Base-by-base conservation (phyloP, 2,888 invertebrate species). In the Dolichopus griseipennis region DNA sequence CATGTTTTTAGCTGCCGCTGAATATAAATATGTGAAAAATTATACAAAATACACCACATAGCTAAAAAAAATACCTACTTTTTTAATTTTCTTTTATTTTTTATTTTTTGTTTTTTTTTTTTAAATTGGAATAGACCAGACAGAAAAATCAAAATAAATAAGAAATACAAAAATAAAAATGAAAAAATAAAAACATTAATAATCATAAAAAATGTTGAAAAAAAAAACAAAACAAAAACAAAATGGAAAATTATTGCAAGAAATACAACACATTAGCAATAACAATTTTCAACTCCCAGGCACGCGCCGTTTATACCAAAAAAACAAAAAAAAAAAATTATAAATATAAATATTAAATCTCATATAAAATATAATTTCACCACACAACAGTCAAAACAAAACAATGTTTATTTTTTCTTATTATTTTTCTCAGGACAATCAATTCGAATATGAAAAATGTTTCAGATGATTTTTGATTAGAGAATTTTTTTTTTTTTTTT, bases 361-460 rank as follows among this genome's bases (percentile, higher is more conserved):
- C 41, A 41, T 12, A 41, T 12, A 41, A 41, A 41, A 41, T 18
- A 52, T 6, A 52, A 18, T 52, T 52, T 52, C 52, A 52, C 52
- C 52, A 52, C 18, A 52, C 52, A 12, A 52, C 52, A 52, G 52
- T 52, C 52, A 52, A 52, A 52, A 52, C 52, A 52, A 52, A 52
- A 52, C 15, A 41, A 41, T 41, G 9, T 41, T 41, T 18, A 52
- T 52, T 52, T 52, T 18, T 52, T 18, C 6, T 52, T 12, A 18
- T 18, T 52, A 52, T 52, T 27, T 27, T 27, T 27, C 27, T 27
- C 27, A 5, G 27, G 27, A 27, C 27, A 27, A 27, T 27, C 27
- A 27, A 27, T 27, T 27, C 27, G 3, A 27, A 27, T 27, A 5
- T 27, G 27, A 27, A 27, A n/a, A 27, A 27, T 52, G 1, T 52